A percentile compares a stretch with the other conserved stretches of the same genome.
Evolutionary conservation across 2,888 invertebrate genomes (phyloP).

Genomic region (Calameuta pallipes): DNA sequence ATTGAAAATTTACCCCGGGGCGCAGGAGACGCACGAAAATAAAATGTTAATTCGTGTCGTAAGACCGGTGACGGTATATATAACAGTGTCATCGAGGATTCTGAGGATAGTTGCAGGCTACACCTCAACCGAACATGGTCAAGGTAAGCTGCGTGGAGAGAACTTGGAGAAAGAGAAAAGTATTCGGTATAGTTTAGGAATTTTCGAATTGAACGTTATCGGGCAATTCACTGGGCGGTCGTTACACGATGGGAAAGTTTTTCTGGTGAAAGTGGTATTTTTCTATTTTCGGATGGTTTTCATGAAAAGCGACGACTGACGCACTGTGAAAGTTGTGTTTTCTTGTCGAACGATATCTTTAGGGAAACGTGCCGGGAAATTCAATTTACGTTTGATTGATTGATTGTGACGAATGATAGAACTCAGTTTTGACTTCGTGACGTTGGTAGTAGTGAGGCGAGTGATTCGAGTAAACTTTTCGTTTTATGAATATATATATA

Average conservation of each 20-base stretch:
- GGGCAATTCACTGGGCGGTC: neutral
- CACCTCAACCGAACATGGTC: constrained; percentile 49
- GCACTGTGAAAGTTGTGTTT: neutral
- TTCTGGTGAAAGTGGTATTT: neutral
- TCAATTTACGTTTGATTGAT: neutral
- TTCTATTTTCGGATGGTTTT: neutral
- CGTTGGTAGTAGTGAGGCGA: neutral
- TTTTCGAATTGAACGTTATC: neutral
- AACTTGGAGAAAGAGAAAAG: neutral
- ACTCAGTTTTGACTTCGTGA: neutral
- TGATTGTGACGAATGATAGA: neutral
- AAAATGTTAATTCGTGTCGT: constrained; percentile 46
- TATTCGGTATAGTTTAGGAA: neutral
- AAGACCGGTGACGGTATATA: constrained; percentile 52
- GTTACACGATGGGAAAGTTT: neutral
- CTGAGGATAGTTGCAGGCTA: constrained; percentile 47
- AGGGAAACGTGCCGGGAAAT: neutral
- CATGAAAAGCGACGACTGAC: neutral
- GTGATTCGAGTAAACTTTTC: neutral
- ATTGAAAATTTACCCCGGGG: constrained; percentile 32
- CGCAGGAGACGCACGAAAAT: constrained; percentile 40
- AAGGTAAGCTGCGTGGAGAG: constrained; percentile 42
- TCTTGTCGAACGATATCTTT: neutral
- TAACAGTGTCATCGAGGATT: constrained; percentile 44
- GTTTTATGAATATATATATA: too few relatives aligned